Evolutionary conservation across 2,797 vertebrate genomes (phyloP).

Genomic region (Micromesistius poutassou): DNA sequence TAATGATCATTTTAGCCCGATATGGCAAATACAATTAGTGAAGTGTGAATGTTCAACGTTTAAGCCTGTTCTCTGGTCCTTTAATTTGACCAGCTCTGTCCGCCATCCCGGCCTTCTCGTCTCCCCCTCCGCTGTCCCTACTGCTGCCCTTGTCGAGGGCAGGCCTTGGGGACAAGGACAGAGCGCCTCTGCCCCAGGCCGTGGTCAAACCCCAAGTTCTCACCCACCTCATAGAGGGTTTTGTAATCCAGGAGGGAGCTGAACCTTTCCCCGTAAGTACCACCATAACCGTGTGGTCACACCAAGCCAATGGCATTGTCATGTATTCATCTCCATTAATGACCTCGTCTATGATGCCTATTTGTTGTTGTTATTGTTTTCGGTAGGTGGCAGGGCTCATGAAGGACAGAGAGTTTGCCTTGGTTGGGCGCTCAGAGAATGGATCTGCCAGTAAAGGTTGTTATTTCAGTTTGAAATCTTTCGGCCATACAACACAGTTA

Average conservation of each 20-base stretch:
- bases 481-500: neutral
- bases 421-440: conserved; percentile 62
- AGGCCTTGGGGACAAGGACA: conserved; percentile 77
- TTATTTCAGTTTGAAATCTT: neutral
- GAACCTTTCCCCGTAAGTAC: conserved; percentile 93
- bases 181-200: conserved; percentile 88
- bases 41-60: neutral
- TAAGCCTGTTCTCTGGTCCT: conserved; percentile 4
- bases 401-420: conserved; percentile 74
- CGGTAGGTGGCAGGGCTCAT: conserved; percentile 75
- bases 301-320: neutral
- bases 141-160: conserved; percentile 76
- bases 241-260: conserved; percentile 98
- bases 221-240: conserved; percentile 97
- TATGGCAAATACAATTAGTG: neutral
- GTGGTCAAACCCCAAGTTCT: conserved; percentile 99
- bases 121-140: conserved; percentile 71
- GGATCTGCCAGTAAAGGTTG: conserved; percentile 64
- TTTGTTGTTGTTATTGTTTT: conserved; percentile 18
- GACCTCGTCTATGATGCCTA: neutral
- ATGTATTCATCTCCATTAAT: neutral
- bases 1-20: neutral
- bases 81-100: conserved; percentile 58
- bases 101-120: conserved; percentile 69
- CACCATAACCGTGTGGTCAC: neutral